Base-by-base conservation (phyloP, 2,888 invertebrate genomes). In the Drosophila anceps region DNA sequence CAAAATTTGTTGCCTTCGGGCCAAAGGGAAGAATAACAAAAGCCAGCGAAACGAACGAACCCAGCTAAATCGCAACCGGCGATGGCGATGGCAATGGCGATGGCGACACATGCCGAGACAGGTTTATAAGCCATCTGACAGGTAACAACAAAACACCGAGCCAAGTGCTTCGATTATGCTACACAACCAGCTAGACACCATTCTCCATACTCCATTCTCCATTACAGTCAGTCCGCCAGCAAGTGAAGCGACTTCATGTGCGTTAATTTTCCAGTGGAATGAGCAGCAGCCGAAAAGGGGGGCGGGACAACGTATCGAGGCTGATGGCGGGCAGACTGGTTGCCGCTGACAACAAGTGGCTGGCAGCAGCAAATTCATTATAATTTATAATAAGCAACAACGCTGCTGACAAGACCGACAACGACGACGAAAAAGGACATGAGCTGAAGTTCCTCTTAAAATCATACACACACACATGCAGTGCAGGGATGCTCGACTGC, bases 381-480 rank as follows among this genome's bases (percentile, higher is more conserved):
- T 90, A 87, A 87, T 90, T 87, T 87, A 87, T 87, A 87, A 87
- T 87, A 90, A 90, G 90, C 90, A 88, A 73, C 88, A 79, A 73
- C 69, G 83, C 73, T 85, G 86, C 73, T 88, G 86, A 80, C 84
- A 88, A 73, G 78, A 73, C 51, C 69, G 67, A 44, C 65, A 53
- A 24, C 65, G 50, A 53, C 69, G 33, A 27, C 44, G 44, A 67
- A 80, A 84, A 72, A 70, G 70, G 66, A 73, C 76, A 81, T 76
- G 79, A 81, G 69, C 80, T 75, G 80, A 79, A 78, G 77, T 72
- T 68, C 68, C 76, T 71, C 67, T 71, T 29, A 63, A 66, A 68
- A 58, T 62, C 63, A 53, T 67, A 20, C 60, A 33, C 65, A 58
- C 53, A 59, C 60, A 65, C 63, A 68, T 70, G 62, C 58, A 73